Conservation (phyloP, 2,113 vertebrate genomes). For the Platysteira castanea region DNA sequence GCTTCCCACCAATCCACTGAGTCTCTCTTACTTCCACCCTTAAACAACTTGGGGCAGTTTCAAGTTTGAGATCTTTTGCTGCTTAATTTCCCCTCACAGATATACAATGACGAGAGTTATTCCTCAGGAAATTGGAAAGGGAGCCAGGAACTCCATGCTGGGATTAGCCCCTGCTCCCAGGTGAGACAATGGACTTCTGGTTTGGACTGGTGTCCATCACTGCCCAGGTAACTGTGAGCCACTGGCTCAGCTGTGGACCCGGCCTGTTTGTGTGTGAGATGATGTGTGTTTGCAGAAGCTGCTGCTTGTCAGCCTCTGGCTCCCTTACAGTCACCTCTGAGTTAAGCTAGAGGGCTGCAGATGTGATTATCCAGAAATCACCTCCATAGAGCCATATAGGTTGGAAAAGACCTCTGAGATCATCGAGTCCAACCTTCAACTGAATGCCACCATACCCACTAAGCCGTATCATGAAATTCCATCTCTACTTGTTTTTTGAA, state of each 20-base stretch:
- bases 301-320: not conserved
- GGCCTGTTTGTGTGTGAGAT: not conserved
- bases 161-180: not conserved
- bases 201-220: not conserved
- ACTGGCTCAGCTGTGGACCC: not conserved
- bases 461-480: not conserved
- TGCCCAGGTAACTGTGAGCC: accelerated
- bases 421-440: not conserved
- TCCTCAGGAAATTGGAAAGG: not conserved
- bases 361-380: not conserved
- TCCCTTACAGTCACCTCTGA: not conserved
- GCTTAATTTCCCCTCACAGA: not conserved
- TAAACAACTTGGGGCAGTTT: not conserved
- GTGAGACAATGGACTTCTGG: not conserved
- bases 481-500: not conserved
- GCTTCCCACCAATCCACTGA: not conserved
- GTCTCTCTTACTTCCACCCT: not conserved
- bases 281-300: not conserved
- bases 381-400: not conserved
- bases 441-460: not conserved
- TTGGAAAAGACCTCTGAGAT: not conserved
- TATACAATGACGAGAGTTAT: not conserved
- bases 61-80: not conserved
- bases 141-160: not conserved
- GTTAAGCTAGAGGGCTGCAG: not conserved